Evolutionary conservation across 2,888 invertebrate species (phyloP).

Genomic region (Agrochola litura): DNA sequence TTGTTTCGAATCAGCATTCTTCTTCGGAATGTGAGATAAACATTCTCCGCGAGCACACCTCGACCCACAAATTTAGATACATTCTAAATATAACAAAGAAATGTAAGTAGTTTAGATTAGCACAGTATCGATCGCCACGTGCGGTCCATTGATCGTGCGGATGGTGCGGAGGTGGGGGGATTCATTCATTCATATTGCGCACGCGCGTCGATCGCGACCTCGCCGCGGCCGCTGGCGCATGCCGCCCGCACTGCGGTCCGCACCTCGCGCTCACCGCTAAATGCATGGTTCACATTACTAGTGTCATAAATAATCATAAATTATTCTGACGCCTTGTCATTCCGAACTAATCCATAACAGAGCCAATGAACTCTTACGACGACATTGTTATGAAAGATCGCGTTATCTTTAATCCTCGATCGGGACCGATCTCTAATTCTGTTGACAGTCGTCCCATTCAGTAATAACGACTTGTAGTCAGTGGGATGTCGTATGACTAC

Average conservation of each 20-base stretch:
- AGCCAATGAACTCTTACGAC: slow-evolving; percentile 77
- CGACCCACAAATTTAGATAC: slow-evolving; percentile 48
- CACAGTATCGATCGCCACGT: slow-evolving; percentile 83
- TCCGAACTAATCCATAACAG: slow-evolving; percentile 67
- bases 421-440: slow-evolving; percentile 70
- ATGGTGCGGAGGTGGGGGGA: slow-evolving; percentile 76
- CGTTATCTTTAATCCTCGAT: slow-evolving; percentile 72
- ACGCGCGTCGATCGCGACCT: slow-evolving; percentile 79
- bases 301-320: slow-evolving; percentile 81
- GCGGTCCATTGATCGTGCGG: slow-evolving; percentile 84
- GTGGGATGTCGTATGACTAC: slow-evolving; percentile 74
- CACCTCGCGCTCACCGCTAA: slow-evolving; percentile 71
- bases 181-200: slow-evolving; percentile 87
- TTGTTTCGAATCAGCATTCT: slow-evolving; percentile 40
- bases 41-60: slow-evolving; percentile 24
- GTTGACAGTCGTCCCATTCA: slow-evolving; percentile 74
- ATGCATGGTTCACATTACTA: slow-evolving; percentile 74
- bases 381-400: slow-evolving; percentile 76
- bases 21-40: slow-evolving; percentile 31
- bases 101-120: slow-evolving; percentile 68
- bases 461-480: slow-evolving; percentile 73
- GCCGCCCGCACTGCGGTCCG: slow-evolving; percentile 64
- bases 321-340: slow-evolving; percentile 74
- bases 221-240: slow-evolving; percentile 69
- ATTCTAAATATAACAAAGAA: slow-evolving; percentile 51